phyloP scores from a whole-genome alignment of 2,797 vertebrate species.

The Sebastes kiyomatsui region DNA sequence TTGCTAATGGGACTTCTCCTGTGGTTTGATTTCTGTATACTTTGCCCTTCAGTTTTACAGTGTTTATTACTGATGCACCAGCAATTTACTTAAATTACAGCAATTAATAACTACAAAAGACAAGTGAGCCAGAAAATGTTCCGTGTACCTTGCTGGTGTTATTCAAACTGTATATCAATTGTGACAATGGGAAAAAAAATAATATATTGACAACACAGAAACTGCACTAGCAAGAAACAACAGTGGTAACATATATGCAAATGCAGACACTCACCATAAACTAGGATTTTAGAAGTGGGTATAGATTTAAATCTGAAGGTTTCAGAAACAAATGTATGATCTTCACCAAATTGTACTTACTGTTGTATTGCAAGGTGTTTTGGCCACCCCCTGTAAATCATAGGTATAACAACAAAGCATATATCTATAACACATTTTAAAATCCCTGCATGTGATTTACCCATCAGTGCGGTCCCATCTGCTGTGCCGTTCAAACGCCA shows the following conservation, averaged over 20 bases:
- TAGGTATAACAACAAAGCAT: slow-evolving; percentile 16
- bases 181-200: not conserved
- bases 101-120: not conserved
- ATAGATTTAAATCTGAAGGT: not conserved
- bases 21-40: not conserved
- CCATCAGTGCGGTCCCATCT: slow-evolving; percentile 17
- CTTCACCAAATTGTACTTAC: slow-evolving; percentile 42
- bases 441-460: slow-evolving; percentile 39
- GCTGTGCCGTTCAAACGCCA: slow-evolving; percentile 10
- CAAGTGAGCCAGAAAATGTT: not conserved
- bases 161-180: not conserved
- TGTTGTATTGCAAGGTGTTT: slow-evolving; percentile 12
- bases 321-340: not conserved
- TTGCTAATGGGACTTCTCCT: not conserved
- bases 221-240: not conserved
- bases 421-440: slow-evolving; percentile 17
- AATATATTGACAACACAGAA: not conserved
- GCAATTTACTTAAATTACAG: not conserved
- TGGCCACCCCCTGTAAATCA: not conserved
- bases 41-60: not conserved
- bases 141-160: not conserved
- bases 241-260: not conserved
- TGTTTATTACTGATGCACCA: not conserved
- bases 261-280: not conserved
- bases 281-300: not conserved